A percentile compares a stretch with the other conserved stretches of the same genome.
These are phyloP conservation scores for Montipora capricornis DNA, from an alignment of 64 coral and sea anemone species.

Conservation along the genomic window DNA sequence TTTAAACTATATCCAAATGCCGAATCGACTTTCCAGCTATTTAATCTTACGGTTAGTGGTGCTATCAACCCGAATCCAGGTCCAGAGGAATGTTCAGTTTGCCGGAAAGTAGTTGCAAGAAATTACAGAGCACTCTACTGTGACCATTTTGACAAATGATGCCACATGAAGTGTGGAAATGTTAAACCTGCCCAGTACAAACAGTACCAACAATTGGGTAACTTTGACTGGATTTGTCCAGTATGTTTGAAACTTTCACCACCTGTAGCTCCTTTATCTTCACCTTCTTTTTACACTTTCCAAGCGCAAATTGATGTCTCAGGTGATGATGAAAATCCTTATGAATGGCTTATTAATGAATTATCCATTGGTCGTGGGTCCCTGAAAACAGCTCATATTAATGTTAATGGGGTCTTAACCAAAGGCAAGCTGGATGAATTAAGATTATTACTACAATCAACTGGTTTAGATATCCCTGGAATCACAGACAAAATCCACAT, in stretches of 20 bases:
- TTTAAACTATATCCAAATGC: no score
- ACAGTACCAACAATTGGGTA: no score
- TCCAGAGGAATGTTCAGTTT: not conserved
- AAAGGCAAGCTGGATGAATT: no score
- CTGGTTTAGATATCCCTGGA: not conserved
- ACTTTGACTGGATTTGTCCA: no score
- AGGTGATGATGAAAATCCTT: not conserved
- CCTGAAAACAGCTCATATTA: no score
- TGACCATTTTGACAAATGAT: not conserved
- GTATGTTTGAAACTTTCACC: not conserved
- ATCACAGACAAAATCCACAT: constrained; percentile 52
- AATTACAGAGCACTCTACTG: not conserved
- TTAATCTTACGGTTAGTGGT: not conserved
- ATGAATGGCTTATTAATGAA: not conserved
- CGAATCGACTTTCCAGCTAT: not conserved
- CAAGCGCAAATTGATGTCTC: not conserved
- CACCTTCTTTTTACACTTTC: no score
- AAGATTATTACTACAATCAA: no score
- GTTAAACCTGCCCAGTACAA: no score
- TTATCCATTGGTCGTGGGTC: no score
- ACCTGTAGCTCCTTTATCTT: no score
- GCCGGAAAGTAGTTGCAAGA: not conserved
- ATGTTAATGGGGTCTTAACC: no score
- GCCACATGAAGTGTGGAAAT: not conserved
- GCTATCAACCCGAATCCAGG: not conserved